Evolutionary conservation across 2,888 invertebrate genomes (phyloP).

Genomic region (Ophraella communa): DNA sequence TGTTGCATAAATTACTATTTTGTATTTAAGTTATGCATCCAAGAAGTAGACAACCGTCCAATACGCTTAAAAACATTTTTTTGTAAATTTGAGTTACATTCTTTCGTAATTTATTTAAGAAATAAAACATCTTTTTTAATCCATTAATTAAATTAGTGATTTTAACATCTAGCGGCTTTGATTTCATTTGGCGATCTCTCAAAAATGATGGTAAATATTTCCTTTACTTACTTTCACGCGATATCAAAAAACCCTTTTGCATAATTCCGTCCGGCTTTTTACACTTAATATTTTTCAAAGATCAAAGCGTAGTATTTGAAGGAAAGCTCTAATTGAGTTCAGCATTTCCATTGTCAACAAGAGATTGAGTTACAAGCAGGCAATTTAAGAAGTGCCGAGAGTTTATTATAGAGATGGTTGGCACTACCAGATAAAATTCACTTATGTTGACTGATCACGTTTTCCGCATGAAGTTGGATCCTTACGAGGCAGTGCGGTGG

Average conservation of each 20-base stretch:
- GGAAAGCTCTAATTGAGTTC: constrained; percentile 45
- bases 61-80: too few species aligned
- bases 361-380: constrained; percentile 45
- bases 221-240: background rate
- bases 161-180: too few species aligned
- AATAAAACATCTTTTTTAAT: too few species aligned
- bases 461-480: constrained; percentile 48
- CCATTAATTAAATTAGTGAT: too few species aligned
- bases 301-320: constrained; percentile 34
- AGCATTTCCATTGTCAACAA: constrained; percentile 45
- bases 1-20: too few species aligned
- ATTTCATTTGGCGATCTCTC: background rate
- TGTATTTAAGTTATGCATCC: too few species aligned
- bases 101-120: too few species aligned
- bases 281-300: constrained; percentile 31
- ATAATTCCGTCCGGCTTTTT: constrained; percentile 24
- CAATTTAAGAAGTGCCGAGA: constrained; percentile 45
- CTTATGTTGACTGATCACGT: constrained; percentile 55
- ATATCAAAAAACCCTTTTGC: constrained; percentile 7
- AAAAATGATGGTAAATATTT: constrained; percentile 1
- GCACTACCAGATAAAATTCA: constrained; percentile 49
- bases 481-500: constrained; percentile 35
- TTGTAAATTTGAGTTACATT: too few species aligned
- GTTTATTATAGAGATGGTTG: constrained; percentile 47
- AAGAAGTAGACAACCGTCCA: too few species aligned